Base-by-base conservation (phyloP, 2,888 invertebrate genomes). In the Hirtodrosophila duncani region DNA sequence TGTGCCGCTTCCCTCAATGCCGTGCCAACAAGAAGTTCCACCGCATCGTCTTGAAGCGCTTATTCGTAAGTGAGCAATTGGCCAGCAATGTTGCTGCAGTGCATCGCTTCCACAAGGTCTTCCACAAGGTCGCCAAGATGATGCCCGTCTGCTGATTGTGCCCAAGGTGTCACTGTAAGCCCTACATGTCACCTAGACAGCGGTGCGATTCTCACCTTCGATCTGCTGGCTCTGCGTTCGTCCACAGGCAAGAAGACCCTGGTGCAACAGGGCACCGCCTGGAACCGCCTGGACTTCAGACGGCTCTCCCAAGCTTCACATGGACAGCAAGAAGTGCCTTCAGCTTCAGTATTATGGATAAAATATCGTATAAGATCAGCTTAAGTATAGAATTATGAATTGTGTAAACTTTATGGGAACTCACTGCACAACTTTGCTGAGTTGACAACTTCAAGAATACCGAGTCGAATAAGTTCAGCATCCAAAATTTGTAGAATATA, bases 31-130 rank as follows among this genome's bases (percentile, higher is more conserved):
- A 96, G 81, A 99, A 98, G 89, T 99, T 99, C 89, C 99, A 99
- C 88, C 92, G 92, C 87, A 96, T 99, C 77, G 90, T 99, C 43
- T 88, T 99, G 86, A 95, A 93, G 86, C 92, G 99, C 81, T 89
- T 99, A 83, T 99, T 97, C 88, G 99, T 99, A 99, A 97, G 98
- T 88, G 95, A 93, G 94, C 81, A 93, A 99, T 89, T 90, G 94
- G 62, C 97, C 99, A 49, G 98, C 99, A 63, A 91, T 99, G 83
- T 97, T 98, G 2, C 84, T 99, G 68, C 94, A 97, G 30, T 92
- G 95, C 67, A 88, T 99, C 82, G 91, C 91, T 91, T 95, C 85
- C 94, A 97, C 94, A 93, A 92, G 82, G 94, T 94, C 86, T 92
- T 93, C 68, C 94, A 94, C 23, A 93, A 95, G 24, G 90, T 99